Percentiles rank a stretch among this genome's conserved stretches.
Evolutionary conservation across 2,113 vertebrate genomes (phyloP).

Genomic region (Anas platyrhynchos): DNA sequence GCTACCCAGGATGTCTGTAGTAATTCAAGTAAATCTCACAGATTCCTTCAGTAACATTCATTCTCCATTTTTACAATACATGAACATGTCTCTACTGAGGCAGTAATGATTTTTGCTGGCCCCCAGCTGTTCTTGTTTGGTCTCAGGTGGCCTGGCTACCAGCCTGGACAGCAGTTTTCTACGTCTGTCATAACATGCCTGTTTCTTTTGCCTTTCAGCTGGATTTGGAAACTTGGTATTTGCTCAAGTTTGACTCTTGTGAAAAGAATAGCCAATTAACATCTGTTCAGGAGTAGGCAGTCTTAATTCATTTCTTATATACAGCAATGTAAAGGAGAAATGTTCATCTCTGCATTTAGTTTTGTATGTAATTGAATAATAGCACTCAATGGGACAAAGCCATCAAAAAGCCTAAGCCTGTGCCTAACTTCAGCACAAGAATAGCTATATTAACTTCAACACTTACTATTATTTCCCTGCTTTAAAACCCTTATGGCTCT

Average conservation of each 20-base stretch:
- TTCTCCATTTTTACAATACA: constrained; percentile 1
- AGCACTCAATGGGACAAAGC: neutral
- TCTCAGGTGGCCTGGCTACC: constrained; percentile 66
- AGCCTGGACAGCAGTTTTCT: constrained; percentile 60
- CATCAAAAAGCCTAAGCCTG: neutral
- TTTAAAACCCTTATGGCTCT: neutral
- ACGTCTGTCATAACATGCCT: constrained; percentile 56
- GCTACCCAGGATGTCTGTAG: neutral
- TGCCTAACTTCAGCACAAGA: neutral
- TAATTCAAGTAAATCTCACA: neutral
- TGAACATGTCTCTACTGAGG: neutral
- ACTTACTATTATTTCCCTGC: neutral
- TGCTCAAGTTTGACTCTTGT: constrained; percentile 13
- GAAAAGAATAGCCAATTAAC: constrained; percentile 41
- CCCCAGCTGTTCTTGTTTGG: constrained; percentile 65
- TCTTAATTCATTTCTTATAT: neutral
- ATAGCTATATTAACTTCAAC: neutral
- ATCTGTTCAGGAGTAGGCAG: neutral
- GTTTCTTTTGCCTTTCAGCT: constrained; percentile 58
- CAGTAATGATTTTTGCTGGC: constrained; percentile 52
- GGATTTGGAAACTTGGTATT: constrained; percentile 44
- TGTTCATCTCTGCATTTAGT: neutral
- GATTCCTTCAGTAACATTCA: neutral
- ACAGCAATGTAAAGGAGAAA: neutral
- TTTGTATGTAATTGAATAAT: neutral